These are phyloP conservation scores for Volucella inanis DNA, from an alignment of 2,888 invertebrate species.

Conservation along the genomic window DNA sequence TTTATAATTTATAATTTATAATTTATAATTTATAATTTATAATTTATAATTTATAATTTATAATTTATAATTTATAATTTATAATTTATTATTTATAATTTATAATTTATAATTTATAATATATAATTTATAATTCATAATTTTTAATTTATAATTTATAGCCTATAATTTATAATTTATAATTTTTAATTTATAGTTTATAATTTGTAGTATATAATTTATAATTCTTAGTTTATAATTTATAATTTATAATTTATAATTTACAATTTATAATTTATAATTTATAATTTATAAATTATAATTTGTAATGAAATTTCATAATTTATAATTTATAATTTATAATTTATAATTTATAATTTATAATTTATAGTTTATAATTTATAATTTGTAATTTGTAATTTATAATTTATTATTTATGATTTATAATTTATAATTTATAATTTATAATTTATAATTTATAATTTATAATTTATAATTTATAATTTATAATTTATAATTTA, in stretches of 20 bases:
- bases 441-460: slow-evolving; percentile 18
- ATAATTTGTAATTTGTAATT: slow-evolving; percentile 21
- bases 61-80: too few species aligned
- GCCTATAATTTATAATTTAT: slow-evolving; percentile 2
- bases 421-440: slow-evolving; percentile 24
- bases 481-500: slow-evolving; percentile 19
- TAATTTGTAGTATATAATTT: slow-evolving; percentile 10
- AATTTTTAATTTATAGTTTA: background rate
- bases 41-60: too few species aligned
- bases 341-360: slow-evolving; percentile 27
- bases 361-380: slow-evolving; percentile 25
- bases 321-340: slow-evolving; percentile 24
- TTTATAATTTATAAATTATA: slow-evolving; percentile 14
- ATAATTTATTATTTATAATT: slow-evolving; percentile 1
- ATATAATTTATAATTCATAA: too few species aligned
- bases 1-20: too few species aligned
- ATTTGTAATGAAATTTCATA: too few species aligned
- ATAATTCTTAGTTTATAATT: slow-evolving; percentile 19
- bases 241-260: slow-evolving; percentile 19
- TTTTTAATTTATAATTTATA: too few species aligned
- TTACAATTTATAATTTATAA: slow-evolving; percentile 12
- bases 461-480: slow-evolving; percentile 23
- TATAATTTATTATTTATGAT: slow-evolving; percentile 26
- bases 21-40: too few species aligned
- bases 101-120: background rate